Base-by-base conservation (phyloP, 1,140 invertebrate genomes). In the Zaprionus africanus region DNA sequence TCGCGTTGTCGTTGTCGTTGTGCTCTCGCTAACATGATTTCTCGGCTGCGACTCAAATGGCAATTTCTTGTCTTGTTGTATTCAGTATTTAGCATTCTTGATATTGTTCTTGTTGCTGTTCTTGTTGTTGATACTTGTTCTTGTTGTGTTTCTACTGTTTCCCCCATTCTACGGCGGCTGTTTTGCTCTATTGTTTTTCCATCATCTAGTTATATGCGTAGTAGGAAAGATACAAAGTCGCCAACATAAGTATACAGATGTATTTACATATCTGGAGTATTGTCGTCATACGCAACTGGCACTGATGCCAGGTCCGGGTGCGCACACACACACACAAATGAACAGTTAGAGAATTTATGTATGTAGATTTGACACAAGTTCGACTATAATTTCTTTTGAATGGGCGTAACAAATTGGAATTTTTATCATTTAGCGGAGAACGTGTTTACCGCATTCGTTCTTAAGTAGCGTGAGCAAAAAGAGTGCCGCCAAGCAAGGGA, bases 11-110 rank as follows among this genome's bases (percentile, higher is more conserved):
- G 46, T 28, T 28, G 60, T 28, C 9, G 22, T 15, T 28, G 19
- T 22, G 15, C 36, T 41, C 49, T 56, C 22, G 62, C 57, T 56
- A 78, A 74, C 64, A 79, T 65, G 72, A 79, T 57, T 81, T 73
- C 72, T 72, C 31, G 26, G 51, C 54, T 72, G 61, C 71, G 58
- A 76, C 74, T 69, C 74, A 82, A 82, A 82, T 82, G 79, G 79
- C 60, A 72, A 76, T 82, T 79, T 82, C 77, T 79, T 79, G 79
- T 46, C 41, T 46, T 17, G n/a, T 43, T 38, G 13, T 38, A 38
- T n/a, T 46, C 17, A 34, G 15, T 79, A 77, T 57, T 76, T 72
- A 69, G 68, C 59, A 68, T 70, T 79, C 72, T 60, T 34, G 31
- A 34, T 34, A 34, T 34, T 11, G 67, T 71, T 76, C 76, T 34